Base-by-base conservation (phyloP, 2,888 invertebrate species). In the Epistrophe eligans region DNA sequence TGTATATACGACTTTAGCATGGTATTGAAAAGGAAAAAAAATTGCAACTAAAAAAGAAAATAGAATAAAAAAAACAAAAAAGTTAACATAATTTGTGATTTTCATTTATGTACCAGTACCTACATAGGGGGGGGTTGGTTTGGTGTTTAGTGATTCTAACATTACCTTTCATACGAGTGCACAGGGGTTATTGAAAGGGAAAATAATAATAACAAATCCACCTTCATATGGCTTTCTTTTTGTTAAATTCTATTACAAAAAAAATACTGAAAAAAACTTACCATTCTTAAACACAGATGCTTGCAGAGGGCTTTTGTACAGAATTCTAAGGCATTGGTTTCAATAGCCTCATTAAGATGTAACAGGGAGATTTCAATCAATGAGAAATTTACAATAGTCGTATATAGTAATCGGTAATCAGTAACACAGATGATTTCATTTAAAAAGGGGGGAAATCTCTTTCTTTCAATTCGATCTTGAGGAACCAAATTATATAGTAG, bases 41-140 rank as follows among this genome's bases (percentile, higher is more conserved):
- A 76, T 19, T 76, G 55, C 62, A 62, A 43, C 19, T n/a, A 76
- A 15, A 28, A 55, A 13, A 19, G 9, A 35, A 35, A 35, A 32
- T 6, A 60, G 43, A 48, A 48, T 9, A 17, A 17, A 17, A 9
- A n/a, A 48, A 15, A 62, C 57, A 38, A 19, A 81, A 60, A 82
- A 83, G 43, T 66, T 77, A 67, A 60, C 58, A 60, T 73, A 71
- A 77, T 66, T 82, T 82, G 71, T 48, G 52, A 52, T 77, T 73
- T 73, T 72, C 55, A 62, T 28, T 70, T 62, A 24, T 24, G 24
- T 24, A 24, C 24, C 3, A 24, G n/a, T 24, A 40, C 32, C 32
- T 32, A 9, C 1, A 15, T n/a, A n/a, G n/a, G n/a, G n/a, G 24
- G 77, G 24, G 71, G 55, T 35, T 52, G 24, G 58, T 28, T 50